Evolutionary conservation across 2,888 invertebrate species (phyloP).

Genomic region (Mayetiola destructor): DNA sequence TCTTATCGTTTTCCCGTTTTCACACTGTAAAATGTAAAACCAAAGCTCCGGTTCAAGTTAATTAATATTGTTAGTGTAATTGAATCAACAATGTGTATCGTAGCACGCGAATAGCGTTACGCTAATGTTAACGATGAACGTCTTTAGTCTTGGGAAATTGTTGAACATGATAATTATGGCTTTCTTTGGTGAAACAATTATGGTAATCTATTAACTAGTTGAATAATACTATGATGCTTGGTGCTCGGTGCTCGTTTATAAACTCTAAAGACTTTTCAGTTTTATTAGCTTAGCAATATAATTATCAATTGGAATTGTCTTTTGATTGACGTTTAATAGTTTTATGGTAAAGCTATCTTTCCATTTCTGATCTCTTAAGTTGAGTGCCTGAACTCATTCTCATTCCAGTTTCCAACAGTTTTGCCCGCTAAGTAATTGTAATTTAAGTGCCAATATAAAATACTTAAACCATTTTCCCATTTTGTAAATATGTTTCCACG

Average conservation of each 20-base stretch:
- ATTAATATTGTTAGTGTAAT: constrained; percentile 10
- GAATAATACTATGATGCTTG: neutral
- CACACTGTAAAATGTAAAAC: neutral
- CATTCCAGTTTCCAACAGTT: too few species aligned
- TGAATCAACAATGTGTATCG: constrained; percentile 13
- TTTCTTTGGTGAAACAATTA: constrained; percentile 10
- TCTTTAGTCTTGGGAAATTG: neutral
- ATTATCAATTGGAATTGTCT: constrained; percentile 1
- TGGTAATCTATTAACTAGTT: constrained; percentile 12
- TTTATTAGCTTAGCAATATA: neutral
- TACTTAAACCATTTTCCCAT: too few species aligned
- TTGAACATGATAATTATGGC: constrained; percentile 3
- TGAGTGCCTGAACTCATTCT: too few species aligned
- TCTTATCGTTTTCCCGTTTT: too few species aligned
- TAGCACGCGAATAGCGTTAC: neutral
- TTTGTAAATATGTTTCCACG: too few species aligned
- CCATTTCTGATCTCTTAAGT: too few species aligned
- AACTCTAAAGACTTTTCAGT: neutral
- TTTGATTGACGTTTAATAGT: constrained; percentile 11
- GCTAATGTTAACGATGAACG: neutral
- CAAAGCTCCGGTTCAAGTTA: constrained; percentile 1
- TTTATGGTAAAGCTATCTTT: too few species aligned
- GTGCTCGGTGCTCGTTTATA: neutral
- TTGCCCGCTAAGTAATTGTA: too few species aligned
- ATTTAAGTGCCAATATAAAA: too few species aligned